These are phyloP conservation scores for Sporophila hypoxantha DNA, from an alignment of 2,113 vertebrate species.

Conservation along the genomic window DNA sequence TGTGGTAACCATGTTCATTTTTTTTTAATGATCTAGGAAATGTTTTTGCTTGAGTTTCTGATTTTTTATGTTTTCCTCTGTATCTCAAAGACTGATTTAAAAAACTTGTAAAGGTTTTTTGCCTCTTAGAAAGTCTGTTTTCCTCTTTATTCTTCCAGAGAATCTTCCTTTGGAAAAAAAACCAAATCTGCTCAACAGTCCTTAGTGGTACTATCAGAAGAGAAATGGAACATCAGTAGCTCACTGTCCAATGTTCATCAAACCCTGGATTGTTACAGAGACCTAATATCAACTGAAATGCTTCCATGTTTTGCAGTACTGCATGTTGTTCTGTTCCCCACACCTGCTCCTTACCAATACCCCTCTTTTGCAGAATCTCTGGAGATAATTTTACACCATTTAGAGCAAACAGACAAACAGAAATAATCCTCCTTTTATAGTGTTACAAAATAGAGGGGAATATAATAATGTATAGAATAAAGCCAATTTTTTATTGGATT, in stretches of 20 bases:
- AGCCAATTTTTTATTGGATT: not conserved
- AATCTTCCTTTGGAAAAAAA: not conserved
- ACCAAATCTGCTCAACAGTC: not conserved
- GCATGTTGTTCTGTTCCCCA: not conserved
- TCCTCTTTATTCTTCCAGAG: not conserved
- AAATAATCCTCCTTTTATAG: not conserved
- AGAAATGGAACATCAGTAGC: not conserved
- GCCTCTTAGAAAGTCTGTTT: not conserved
- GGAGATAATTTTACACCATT: not conserved
- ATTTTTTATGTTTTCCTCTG: not conserved
- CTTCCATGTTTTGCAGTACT: not conserved
- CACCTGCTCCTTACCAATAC: not conserved
- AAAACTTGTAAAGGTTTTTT: not conserved
- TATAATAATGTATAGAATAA: not conserved
- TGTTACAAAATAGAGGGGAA: not conserved
- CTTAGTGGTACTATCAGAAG: not conserved
- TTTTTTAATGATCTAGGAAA: constrained; percentile 6
- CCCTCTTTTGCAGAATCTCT: not conserved
- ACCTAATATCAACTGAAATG: not conserved
- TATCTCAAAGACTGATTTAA: not conserved
- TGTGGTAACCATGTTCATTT: constrained; percentile 10
- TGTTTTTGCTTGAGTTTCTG: not conserved
- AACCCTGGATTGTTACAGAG: not conserved
- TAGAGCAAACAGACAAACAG: not conserved
- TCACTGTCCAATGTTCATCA: not conserved